Evolutionary conservation across 2,113 vertebrate genomes (phyloP), one percentile per base, ranked within the genome.

Genomic region (Sphyrna mokarran): DNA sequence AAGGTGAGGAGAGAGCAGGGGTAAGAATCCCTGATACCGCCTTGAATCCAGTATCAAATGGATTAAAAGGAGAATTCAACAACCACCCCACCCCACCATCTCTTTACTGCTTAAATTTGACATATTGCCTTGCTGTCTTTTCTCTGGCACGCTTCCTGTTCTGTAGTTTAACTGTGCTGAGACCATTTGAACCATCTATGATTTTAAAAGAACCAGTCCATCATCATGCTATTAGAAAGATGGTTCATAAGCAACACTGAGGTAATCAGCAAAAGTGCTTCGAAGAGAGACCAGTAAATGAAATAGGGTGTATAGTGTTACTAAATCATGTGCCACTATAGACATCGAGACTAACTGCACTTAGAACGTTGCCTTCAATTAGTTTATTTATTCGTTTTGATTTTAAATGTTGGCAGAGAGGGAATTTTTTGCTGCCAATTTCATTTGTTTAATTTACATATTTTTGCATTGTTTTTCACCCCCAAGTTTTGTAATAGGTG

Each of bases 41-140:
- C 69, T 48, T 43, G 1, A 72, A 72, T 10, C 68, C 90, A 90
- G 3, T 83, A 40, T 54, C 61, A 29, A 48, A 16, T 5, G 72
- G 94, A 29, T 95, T 48, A 95, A 95, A 95, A 76, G 93, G 66
- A 70, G 23, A 48, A 95, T 33, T 43, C 43, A 72, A 72, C 54
- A 54, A 54, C 48, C 48, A 2, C 48, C 48, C 48, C 48, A 5
- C 20, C 93, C 43, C 89, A 48, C 61, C n/a, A 33, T 16, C 20
- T n/a, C 66, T 20, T 66, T 66, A 61, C n/a, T 91, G 54, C 58
- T n/a, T n/a, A 63, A 33, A 66, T 33, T 54, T 54, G 26, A 89
- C 86, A 43, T 29, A 26, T 23, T 29, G 40, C 43, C 89, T 93
- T 18, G 33, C 61, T 66, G n/a, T 68, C 89, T 20, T 20, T 66